Base-by-base conservation (phyloP, 2,797 vertebrate genomes). In the Platyrinchus mystaceus region DNA sequence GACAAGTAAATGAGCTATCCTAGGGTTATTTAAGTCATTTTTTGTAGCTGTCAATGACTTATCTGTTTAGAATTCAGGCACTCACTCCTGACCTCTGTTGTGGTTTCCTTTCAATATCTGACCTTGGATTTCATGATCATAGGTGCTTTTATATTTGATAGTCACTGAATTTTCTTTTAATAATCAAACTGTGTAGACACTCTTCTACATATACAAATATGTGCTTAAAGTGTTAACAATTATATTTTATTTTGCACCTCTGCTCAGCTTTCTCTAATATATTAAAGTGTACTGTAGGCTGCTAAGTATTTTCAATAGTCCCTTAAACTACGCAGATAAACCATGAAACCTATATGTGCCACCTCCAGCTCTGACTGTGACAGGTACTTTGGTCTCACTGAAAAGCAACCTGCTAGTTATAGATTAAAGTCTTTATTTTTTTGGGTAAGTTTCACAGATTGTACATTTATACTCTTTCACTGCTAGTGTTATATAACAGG, bases 291-390 rank as follows among this genome's bases (percentile, higher is more conserved):
- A 23, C 17, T 62, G 18, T 50, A 43, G 49, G 14, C 22, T 81
- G 17, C 37, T 64, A 69, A 50, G 15, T 47, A 26, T 53, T 43
- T 91, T 84, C 39, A 55, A 5, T 44, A 82, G 24, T 13, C 14
- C 19, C 36, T 64, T 59, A 64, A 90, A 63, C 8, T 62, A 21
- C 50, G 43, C 22, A 71, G 60, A 34, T 71, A 58, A 56, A 7
- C 14, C 12, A 21, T 37, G 41, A 88, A 87, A 53, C 2, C 3
- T 62, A 10, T 47, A 6, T 0, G 0, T 50, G 24, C 23, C 22
- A 58, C 19, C 49, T 83, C n/a, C 19, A 56, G 7, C 22, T 73
- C 70, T 70, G 64, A 43, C 9, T 71, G 30, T 60, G 68, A 86
- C 16, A 22, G 7, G 5, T 43, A 46, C 53, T 50, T 2, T 52